Evolutionary conservation across 2,797 vertebrate genomes (phyloP).

Genomic region (Siniperca scherzeri): DNA sequence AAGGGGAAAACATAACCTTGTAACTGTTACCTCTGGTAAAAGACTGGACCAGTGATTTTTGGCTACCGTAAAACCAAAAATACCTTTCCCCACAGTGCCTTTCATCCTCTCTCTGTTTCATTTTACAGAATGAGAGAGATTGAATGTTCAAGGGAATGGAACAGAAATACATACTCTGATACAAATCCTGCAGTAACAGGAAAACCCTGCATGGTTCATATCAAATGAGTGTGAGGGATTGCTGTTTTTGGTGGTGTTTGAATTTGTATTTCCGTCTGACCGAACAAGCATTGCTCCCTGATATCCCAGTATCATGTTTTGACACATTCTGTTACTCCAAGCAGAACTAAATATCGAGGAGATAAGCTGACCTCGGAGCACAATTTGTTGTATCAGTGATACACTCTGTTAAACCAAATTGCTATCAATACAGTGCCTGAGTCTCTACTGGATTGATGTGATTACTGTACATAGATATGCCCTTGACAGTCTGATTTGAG

Average conservation of each 20-base stretch:
- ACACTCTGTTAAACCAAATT: conserved; percentile 32
- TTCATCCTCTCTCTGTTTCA: conserved; percentile 31
- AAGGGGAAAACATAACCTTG: neutral
- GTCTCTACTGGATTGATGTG: conserved; percentile 21
- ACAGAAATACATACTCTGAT: conserved; percentile 30
- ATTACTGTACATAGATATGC: conserved; percentile 34
- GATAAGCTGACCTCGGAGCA: conserved; percentile 64
- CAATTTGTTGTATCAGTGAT: conserved; percentile 46
- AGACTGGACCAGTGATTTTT: neutral
- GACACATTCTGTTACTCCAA: conserved; percentile 64
- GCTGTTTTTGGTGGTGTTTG: conserved; percentile 44
- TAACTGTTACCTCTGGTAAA: neutral
- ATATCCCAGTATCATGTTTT: conserved; percentile 67
- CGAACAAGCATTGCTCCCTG: conserved; percentile 48
- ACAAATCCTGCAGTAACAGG: conserved; percentile 51
- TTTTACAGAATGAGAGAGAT: conserved; percentile 39
- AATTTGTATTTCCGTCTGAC: conserved; percentile 66
- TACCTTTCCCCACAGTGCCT: neutral
- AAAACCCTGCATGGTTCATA: conserved; percentile 60
- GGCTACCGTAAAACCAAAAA: conserved; percentile 5
- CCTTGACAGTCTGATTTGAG: conserved; percentile 15
- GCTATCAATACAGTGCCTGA: conserved; percentile 18
- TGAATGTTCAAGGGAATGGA: conserved; percentile 38
- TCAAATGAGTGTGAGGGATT: conserved; percentile 65
- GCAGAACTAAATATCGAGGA: conserved; percentile 48